phyloP scores from a whole-genome alignment of 2,888 invertebrate species.

The Lithophane semibrunnea region DNA sequence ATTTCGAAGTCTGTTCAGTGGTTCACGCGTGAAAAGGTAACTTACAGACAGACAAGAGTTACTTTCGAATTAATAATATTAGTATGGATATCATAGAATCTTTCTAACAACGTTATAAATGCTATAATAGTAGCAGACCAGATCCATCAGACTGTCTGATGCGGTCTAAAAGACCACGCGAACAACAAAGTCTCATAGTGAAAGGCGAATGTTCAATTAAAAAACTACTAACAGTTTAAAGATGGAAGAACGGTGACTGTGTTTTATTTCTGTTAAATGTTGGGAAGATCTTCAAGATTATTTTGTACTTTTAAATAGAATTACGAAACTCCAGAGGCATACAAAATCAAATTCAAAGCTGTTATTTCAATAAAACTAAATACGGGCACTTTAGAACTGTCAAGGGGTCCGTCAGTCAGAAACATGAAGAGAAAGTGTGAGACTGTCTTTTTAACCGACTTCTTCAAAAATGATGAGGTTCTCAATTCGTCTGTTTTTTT shows the following conservation, averaged over 20 bases:
- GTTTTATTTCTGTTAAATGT: slow-evolving; percentile 9
- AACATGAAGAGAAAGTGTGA: too few species aligned
- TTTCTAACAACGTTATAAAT: slow-evolving; percentile 47
- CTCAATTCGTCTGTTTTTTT: too few species aligned
- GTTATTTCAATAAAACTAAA: too few species aligned
- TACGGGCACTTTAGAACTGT: too few species aligned
- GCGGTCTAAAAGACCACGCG: slow-evolving; percentile 70
- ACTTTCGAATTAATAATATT: too few species aligned
- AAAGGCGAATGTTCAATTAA: slow-evolving; percentile 68
- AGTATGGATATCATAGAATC: slow-evolving; percentile 24
- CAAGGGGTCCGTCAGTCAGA: too few species aligned
- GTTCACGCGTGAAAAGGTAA: too few species aligned
- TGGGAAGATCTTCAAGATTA: not conserved
- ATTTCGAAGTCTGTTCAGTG: too few species aligned
- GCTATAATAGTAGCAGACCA: slow-evolving; percentile 47
- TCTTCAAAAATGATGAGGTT: too few species aligned
- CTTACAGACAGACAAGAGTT: too few species aligned
- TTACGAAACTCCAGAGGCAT: not conserved
- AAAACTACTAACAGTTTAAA: slow-evolving; percentile 52
- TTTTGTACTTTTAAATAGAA: not conserved
- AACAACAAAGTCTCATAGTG: slow-evolving; percentile 59
- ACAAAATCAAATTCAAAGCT: not conserved
- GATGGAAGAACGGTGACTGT: slow-evolving; percentile 1
- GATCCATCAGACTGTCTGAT: slow-evolving; percentile 47
- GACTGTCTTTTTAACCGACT: too few species aligned